Evolutionary conservation across 2,888 invertebrate species (phyloP), one percentile per base, ranked within the genome.

Genomic region (Pheosia tremula): DNA sequence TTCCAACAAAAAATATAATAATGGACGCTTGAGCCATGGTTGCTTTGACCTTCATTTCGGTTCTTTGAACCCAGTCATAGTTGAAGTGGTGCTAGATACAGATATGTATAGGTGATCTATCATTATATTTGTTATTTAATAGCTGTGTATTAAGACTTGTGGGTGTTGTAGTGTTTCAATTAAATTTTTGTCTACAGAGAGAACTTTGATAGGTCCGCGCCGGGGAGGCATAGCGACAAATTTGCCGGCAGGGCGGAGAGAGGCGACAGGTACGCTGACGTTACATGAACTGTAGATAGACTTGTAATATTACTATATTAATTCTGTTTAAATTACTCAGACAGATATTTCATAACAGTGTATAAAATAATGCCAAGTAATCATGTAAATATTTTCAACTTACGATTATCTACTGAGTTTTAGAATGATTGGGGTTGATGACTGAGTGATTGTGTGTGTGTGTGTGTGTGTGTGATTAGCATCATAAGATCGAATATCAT

Each of bases 201-300:
- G 41, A 75, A 81, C 50, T 93, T 93, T 63, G 92, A 93, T 24
- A 82, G 93, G 56, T 84, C 90, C 5, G 92, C 84, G 3, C 86
- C 89, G 39, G 91, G 88, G 3, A 79, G 93, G 24, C 87, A 88
- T 63, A 91, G 91, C 67, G 93, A 92, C 38, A 93, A 91, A 73
- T 90, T 83, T 73, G 83, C 81, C 59, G 84, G 86, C 11, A 82
- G 85, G 74, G 83, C 81, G 10, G 87, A 86, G 4, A 76, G 82
- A 66, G 82, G 81, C 38, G 88, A 88, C 8, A 80, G 88, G 83
- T 84, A 38, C 73, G 81, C 69, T 24, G 8, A 9, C 4, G 7
- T 13, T 13, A 24, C 13, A 24, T 9, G 50, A 50, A 47, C n/a
- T 5, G n/a, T 47, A n/a, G 11, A 4, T 9, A 47, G 47, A n/a